A percentile compares a stretch with the other conserved stretches of the same genome.
phyloP scores from a whole-genome alignment of 2,113 vertebrate species.

The Rhabdornis inornatus region DNA sequence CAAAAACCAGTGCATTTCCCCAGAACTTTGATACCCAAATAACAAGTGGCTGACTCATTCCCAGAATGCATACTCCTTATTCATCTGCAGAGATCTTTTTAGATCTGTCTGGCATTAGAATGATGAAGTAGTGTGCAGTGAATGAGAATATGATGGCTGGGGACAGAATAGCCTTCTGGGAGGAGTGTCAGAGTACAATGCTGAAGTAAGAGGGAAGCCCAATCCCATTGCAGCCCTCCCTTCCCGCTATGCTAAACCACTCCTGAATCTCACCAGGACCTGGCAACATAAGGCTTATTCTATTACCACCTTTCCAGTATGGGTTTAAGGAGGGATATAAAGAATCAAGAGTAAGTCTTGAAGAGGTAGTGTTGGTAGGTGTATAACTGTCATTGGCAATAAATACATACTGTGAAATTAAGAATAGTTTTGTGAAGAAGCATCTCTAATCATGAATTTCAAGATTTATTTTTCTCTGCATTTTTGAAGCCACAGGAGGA shows the following conservation, averaged over 20 bases:
- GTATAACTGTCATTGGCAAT: not conserved
- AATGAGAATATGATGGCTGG: not conserved
- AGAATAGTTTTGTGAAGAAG: not conserved
- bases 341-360: not conserved
- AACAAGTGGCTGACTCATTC: not conserved
- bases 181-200: not conserved
- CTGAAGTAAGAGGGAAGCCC: not conserved
- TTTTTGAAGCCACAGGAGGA: not conserved
- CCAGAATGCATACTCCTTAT: not conserved
- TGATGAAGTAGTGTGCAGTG: not conserved
- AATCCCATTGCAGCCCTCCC: not conserved
- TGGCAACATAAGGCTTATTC: not conserved
- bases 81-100: not conserved
- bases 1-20: fast-evolving
- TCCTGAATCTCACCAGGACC: not conserved
- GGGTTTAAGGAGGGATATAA: not conserved
- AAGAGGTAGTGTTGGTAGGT: not conserved
- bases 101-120: not conserved
- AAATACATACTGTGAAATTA: not conserved
- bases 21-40: not conserved
- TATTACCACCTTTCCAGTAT: not conserved
- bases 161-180: not conserved
- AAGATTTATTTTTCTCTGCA: not conserved
- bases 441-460: not conserved
- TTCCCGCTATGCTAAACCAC: not conserved